Base-by-base conservation (phyloP, 2,113 vertebrate species). In the Gobius niger region DNA sequence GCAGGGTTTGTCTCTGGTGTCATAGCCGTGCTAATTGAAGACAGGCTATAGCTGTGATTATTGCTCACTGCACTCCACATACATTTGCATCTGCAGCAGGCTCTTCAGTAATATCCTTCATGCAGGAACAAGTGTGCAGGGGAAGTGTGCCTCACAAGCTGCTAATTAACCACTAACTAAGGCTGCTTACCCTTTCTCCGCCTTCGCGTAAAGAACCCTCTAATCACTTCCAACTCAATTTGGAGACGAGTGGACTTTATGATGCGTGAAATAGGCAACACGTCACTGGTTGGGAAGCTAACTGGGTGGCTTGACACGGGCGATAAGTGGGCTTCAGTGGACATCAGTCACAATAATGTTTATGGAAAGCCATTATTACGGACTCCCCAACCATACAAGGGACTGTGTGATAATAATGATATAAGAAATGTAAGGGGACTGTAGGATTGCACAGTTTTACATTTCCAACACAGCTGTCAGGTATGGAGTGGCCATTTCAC, bases 101-200 rank as follows among this genome's bases (percentile, higher is more conserved):
- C 79, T 82, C 83, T 72, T 69, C 74, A 75, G 74, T 73, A 63
- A 83, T 83, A 83, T 73, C 75, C 81, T 87, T 74, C 68, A 68
- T 59, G 68, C 84, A 81, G 84, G 78, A 89, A 81, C 72, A 81
- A 81, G 79, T 53, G 78, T 62, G 51, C 15, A 34, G 12, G 86
- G 82, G 74, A 90, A 84, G 77, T 73, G 73, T 5, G 65, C 64
- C 78, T 77, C 75, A 70, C 76, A 73, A 76, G 76, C 61, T 65
- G 75, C 85, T 87, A 88, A 90, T 90, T 89, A 86, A 82, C 85
- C 18, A 73, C 66, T 63, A 77, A 76, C 85, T 68, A 67, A 51
- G 72, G 65, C 73, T 56, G 14, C 73, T 78, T 76, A 67, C 24
- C 81, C 57, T 80, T 63, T 57, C 78, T 64, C 65, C 12, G 42